phyloP scores from a whole-genome alignment of 2,113 vertebrate genomes.

The Lycaon pictus region DNA sequence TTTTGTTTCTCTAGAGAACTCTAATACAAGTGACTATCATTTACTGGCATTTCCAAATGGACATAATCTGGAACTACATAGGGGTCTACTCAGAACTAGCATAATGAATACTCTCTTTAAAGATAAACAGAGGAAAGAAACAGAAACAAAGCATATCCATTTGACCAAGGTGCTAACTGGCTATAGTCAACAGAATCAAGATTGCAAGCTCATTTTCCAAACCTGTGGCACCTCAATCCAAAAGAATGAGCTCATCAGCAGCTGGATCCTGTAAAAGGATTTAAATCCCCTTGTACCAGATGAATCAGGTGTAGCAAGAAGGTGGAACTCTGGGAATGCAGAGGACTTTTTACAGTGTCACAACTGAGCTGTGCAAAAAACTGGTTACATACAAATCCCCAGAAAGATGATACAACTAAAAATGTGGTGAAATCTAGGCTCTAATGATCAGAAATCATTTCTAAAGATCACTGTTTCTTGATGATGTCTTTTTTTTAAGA shows the following conservation, averaged over 20 bases:
- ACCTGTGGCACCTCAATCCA: not conserved
- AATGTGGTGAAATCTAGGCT: not conserved
- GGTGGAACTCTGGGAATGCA: not conserved
- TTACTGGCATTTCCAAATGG: not conserved
- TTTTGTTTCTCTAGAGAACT: not conserved
- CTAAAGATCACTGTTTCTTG: constrained; percentile 38
- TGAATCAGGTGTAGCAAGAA: not conserved
- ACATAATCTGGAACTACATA: not conserved
- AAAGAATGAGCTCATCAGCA: fast-evolving
- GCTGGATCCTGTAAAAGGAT: fast-evolving
- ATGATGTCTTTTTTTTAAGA: not conserved
- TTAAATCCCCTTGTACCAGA: not conserved
- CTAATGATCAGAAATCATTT: not conserved
- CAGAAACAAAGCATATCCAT: not conserved
- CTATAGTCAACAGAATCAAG: not conserved
- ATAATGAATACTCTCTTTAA: not conserved
- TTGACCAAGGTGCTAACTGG: not conserved
- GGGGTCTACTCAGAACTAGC: not conserved
- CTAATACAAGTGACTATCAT: not conserved
- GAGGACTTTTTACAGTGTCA: not conserved
- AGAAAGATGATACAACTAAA: constrained; percentile 27
- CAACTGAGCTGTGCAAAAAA: not conserved
- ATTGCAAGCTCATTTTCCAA: not conserved
- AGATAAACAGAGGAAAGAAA: not conserved
- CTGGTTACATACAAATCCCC: not conserved